Evolutionary conservation across 2,113 vertebrate species (phyloP).

Genomic region (Agelaius phoeniceus): DNA sequence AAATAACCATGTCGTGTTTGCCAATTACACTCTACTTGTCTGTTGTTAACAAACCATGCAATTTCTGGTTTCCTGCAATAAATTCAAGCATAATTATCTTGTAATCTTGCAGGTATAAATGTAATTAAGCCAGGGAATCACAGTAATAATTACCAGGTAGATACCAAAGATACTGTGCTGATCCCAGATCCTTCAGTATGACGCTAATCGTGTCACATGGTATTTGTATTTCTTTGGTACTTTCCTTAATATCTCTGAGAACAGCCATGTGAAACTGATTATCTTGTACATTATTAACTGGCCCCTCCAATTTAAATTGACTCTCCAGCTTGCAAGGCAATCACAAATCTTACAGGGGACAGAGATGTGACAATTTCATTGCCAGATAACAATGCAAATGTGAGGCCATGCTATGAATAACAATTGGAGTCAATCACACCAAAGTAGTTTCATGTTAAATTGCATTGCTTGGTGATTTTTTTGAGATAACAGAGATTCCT

Average conservation of each 20-base stretch:
- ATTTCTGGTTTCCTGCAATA: slow-evolving; percentile 30
- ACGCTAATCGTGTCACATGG: neutral
- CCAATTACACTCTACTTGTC: slow-evolving; percentile 23
- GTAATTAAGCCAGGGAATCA: slow-evolving; percentile 34
- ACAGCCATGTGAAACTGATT: slow-evolving; percentile 28
- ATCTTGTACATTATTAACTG: slow-evolving; percentile 18
- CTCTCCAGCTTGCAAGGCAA: slow-evolving; percentile 21
- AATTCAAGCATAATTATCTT: slow-evolving; percentile 16
- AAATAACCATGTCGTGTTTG: neutral
- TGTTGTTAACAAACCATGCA: slow-evolving; percentile 32
- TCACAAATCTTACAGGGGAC: neutral
- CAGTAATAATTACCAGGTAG: neutral
- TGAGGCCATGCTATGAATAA: slow-evolving; percentile 8
- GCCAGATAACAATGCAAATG: slow-evolving; percentile 26
- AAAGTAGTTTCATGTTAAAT: neutral
- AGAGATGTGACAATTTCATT: slow-evolving; percentile 5
- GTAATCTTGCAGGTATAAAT: slow-evolving; percentile 21
- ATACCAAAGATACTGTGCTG: neutral
- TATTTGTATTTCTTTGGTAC: slow-evolving; percentile 26
- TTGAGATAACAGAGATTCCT: neutral
- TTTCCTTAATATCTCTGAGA: slow-evolving; percentile 10
- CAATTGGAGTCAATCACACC: neutral
- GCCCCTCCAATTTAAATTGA: neutral
- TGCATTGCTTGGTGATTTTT: neutral
- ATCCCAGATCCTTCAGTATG: neutral